Conservation (phyloP, 2,888 invertebrate species). For the Lepas anatifera region DNA sequence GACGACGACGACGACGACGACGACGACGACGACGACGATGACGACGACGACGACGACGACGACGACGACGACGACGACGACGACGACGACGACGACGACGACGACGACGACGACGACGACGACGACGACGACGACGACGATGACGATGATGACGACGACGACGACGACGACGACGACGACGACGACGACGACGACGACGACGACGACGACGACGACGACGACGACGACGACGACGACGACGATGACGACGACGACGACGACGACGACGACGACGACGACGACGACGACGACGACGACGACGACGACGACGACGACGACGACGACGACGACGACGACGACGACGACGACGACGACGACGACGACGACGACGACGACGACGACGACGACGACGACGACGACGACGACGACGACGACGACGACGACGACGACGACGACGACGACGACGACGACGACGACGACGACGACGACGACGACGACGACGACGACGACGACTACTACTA, state of each 20-base stretch:
- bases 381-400: background rate
- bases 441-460: constrained; percentile 6
- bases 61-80: constrained; percentile 3
- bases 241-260: constrained; percentile 7
- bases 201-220: constrained; percentile 14
- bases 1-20: constrained; percentile 3
- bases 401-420: constrained; percentile 14
- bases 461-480: too few species aligned
- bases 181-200: constrained; percentile 11
- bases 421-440: constrained; percentile 16
- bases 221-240: constrained; percentile 16
- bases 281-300: constrained; percentile 12
- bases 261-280: constrained; percentile 14
- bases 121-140: constrained; percentile 3
- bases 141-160: constrained; percentile 1
- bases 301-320: background rate
- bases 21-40: constrained; percentile 3
- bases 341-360: background rate
- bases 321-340: background rate
- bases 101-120: constrained; percentile 3
- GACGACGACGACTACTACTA: too few species aligned
- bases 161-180: background rate
- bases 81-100: constrained; percentile 3
- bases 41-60: constrained; percentile 3
- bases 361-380: constrained; percentile 9